These are phyloP conservation scores for Macrochelys suwanniensis DNA, from an alignment of 2,797 vertebrate genomes.

Conservation along the genomic window DNA sequence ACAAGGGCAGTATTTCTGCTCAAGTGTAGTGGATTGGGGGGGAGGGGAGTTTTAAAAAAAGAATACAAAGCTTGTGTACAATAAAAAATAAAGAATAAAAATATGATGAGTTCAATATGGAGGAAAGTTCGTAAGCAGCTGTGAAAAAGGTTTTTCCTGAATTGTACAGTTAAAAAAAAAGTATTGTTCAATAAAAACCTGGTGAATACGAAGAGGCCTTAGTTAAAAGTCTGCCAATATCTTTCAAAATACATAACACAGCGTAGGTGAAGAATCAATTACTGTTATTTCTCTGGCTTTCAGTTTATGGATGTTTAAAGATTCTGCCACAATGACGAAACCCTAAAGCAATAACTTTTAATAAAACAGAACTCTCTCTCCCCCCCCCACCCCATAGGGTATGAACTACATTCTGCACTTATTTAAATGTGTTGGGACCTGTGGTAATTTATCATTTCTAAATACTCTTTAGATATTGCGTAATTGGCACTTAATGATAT, in stretches of 20 bases:
- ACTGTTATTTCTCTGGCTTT: constrained; percentile 42
- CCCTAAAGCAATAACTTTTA: constrained; percentile 29
- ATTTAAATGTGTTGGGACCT: not conserved
- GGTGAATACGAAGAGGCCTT: not conserved
- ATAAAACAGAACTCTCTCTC: constrained; percentile 1
- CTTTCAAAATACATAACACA: constrained; percentile 43
- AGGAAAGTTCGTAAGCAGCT: not conserved
- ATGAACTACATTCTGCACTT: not conserved
- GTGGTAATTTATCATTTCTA: not conserved
- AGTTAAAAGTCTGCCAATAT: constrained; percentile 36
- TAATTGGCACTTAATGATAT: not conserved
- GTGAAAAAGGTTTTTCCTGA: not conserved
- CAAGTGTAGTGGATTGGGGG: not conserved
- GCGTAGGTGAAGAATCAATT: constrained; percentile 42
- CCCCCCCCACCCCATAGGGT: not conserved
- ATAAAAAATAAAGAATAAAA: not conserved
- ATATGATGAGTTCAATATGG: not conserved
- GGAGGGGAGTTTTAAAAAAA: not conserved
- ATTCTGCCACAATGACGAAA: not conserved
- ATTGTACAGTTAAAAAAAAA: constrained; percentile 2
- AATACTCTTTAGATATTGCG: not conserved
- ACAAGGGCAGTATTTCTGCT: not conserved
- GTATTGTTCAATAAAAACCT: constrained; percentile 34
- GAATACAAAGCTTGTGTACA: not conserved
- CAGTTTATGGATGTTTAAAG: constrained; percentile 32